A percentile compares a stretch with the other conserved stretches of the same genome.
These are phyloP conservation scores for Hipposideros larvatus DNA, from an alignment of 2,797 vertebrate species.

Conservation along the genomic window DNA sequence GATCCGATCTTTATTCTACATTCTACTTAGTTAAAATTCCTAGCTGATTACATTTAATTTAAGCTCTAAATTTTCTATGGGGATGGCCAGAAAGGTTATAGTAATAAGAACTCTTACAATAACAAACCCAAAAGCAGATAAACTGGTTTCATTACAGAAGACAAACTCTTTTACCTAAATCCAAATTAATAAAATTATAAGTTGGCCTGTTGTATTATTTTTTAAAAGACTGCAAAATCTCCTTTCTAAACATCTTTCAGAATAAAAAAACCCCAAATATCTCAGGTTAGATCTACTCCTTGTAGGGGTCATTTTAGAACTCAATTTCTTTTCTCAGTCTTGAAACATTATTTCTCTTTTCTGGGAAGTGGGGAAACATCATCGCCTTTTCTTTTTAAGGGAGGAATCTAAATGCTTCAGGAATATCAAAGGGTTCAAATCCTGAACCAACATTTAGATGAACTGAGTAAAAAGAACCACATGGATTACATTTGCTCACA, in stretches of 20 bases:
- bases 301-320: not conserved
- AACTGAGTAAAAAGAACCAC: constrained; percentile 42
- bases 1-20: not conserved
- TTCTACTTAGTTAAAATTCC: not conserved
- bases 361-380: not conserved
- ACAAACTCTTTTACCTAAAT: constrained; percentile 10
- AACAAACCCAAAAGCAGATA: not conserved
- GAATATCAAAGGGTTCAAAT: constrained; percentile 25
- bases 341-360: constrained; percentile 5
- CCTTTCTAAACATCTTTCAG: constrained; percentile 9
- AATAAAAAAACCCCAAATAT: not conserved
- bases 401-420: not conserved
- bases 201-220: not conserved
- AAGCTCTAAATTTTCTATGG: constrained; percentile 6
- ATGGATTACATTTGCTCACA: not conserved
- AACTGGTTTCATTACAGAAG: constrained; percentile 1
- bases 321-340: constrained; percentile 19
- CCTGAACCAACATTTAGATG: constrained; percentile 26
- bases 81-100: not conserved
- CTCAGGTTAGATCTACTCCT: not conserved
- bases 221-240: constrained; percentile 20
- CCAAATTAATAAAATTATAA: not conserved
- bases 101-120: not conserved
- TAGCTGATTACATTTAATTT: not conserved
- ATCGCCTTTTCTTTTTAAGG: not conserved